Conservation (phyloP, 1,140 invertebrate genomes). For the Myzus persicae region DNA sequence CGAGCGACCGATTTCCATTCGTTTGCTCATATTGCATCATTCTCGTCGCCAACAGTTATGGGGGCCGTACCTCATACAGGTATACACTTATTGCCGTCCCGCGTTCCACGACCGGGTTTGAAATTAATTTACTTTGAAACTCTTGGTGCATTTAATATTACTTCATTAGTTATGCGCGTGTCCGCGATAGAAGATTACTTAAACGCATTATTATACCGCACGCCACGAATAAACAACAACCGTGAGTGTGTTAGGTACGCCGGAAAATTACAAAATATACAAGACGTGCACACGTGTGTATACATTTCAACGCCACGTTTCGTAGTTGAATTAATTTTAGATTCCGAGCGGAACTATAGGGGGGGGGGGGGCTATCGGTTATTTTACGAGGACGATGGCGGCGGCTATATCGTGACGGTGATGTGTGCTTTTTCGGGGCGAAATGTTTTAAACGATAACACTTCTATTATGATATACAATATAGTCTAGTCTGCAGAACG, state of each 20-base stretch:
- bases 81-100: too few relatives aligned
- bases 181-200: neutral
- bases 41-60: neutral
- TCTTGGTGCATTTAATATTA: neutral
- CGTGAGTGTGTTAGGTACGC: neutral
- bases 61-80: neutral
- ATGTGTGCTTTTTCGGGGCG: neutral
- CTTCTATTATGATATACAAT: neutral
- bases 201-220: neutral
- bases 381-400: neutral
- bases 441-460: neutral
- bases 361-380: neutral
- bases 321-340: constrained; percentile 9
- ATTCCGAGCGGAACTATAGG: neutral
- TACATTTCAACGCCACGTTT: neutral
- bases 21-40: neutral
- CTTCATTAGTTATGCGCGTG: neutral
- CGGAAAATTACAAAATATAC: neutral
- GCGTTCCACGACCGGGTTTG: neutral
- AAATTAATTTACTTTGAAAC: neutral
- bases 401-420: too few relatives aligned
- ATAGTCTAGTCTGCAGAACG: too few relatives aligned
- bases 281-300: neutral
- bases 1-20: neutral
- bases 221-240: neutral